A percentile compares a stretch with the other conserved stretches of the same genome.
These are phyloP conservation scores for Leucoraja erinaceus DNA, from an alignment of 2,113 vertebrate species.

Conservation along the genomic window DNA sequence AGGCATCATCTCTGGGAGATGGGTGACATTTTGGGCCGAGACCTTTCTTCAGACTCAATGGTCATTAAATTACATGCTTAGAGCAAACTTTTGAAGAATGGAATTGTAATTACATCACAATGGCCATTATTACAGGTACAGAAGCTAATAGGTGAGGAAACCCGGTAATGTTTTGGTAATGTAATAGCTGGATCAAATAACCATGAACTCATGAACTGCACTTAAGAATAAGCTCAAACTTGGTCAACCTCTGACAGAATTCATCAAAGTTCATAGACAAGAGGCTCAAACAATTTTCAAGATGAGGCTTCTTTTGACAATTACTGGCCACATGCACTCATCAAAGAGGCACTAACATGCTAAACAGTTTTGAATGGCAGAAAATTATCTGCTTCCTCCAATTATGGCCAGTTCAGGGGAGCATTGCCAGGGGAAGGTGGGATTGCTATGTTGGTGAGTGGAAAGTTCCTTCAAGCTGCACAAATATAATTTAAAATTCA, in stretches of 20 bases:
- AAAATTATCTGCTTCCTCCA: neutral
- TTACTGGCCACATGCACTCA: neutral
- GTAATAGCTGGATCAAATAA: too few species aligned
- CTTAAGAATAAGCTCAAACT: neutral
- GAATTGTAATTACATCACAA: too few species aligned
- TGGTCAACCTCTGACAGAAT: neutral
- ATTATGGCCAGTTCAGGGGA: neutral
- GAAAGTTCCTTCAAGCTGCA: neutral
- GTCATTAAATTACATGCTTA: too few species aligned
- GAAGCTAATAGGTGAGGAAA: too few species aligned
- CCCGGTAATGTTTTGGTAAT: too few species aligned
- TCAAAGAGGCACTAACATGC: neutral
- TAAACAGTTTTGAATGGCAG: neutral
- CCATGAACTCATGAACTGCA: too few species aligned
- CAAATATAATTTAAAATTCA: neutral
- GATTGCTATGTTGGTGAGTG: neutral
- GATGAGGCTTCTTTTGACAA: neutral
- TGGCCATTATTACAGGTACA: too few species aligned
- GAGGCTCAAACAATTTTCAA: neutral
- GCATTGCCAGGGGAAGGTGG: neutral
- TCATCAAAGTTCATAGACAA: neutral
- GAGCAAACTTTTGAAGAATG: too few species aligned
- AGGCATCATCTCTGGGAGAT: too few species aligned
- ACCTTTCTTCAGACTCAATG: too few species aligned
- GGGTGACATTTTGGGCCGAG: too few species aligned